phyloP scores from a whole-genome alignment of 1,140 invertebrate genomes.

The Pseudomyrmex cubaensis region DNA sequence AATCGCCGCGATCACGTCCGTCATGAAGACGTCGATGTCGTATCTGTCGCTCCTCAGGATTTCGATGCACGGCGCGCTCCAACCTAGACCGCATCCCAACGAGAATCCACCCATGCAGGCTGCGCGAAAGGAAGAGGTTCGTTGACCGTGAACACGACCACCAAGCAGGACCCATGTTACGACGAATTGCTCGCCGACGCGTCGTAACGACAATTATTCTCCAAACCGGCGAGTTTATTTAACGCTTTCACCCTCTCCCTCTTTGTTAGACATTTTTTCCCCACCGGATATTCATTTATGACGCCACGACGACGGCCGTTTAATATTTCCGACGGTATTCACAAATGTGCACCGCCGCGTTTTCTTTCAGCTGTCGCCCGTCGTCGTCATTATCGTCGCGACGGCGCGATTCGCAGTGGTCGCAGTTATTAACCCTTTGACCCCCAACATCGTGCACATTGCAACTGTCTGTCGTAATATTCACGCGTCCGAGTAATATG shows the following conservation, averaged over 20 bases:
- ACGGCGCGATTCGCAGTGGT: slow-evolving; percentile 15
- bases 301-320: slow-evolving; percentile 2
- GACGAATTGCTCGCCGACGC: slow-evolving; percentile 30
- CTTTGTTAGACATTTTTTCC: slow-evolving; percentile 1
- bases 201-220: slow-evolving; percentile 25
- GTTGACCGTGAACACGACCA: slow-evolving; percentile 39
- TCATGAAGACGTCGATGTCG: slow-evolving; percentile 71
- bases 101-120: slow-evolving; percentile 76
- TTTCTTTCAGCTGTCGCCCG: slow-evolving; percentile 8
- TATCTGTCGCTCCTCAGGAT: slow-evolving; percentile 73
- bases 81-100: slow-evolving; percentile 81
- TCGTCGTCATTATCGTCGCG: slow-evolving; percentile 27
- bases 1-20: slow-evolving; percentile 84
- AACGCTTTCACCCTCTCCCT: neutral
- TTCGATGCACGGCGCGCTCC: slow-evolving; percentile 83
- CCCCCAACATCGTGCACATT: neutral
- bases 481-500: neutral
- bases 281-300: slow-evolving; percentile 42
- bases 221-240: neutral
- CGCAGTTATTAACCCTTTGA: slow-evolving; percentile 31
- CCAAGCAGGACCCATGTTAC: neutral
- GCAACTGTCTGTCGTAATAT: neutral
- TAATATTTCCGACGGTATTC: slow-evolving; percentile 40
- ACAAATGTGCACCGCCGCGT: neutral
- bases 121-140: slow-evolving; percentile 35